phyloP scores from a whole-genome alignment of 2,888 invertebrate genomes.

The Hecatera dysodea region DNA sequence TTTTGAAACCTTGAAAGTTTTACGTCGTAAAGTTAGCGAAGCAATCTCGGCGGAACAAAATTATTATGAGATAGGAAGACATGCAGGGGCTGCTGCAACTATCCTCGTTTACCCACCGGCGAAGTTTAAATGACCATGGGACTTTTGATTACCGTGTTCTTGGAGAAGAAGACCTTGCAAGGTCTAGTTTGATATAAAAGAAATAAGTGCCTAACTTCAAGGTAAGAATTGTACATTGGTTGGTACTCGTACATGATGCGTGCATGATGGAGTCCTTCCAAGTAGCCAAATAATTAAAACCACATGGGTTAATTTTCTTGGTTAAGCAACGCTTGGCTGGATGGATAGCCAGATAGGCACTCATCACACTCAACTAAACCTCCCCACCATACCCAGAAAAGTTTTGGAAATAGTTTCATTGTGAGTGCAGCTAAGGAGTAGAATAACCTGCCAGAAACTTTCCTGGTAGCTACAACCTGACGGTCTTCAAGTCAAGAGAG shows the following conservation, averaged over 20 bases:
- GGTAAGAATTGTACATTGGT: too few species aligned
- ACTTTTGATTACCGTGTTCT: background rate
- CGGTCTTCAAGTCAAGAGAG: too few species aligned
- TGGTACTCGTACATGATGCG: too few species aligned
- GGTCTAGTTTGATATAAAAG: background rate
- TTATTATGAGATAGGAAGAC: background rate
- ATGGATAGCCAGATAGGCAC: background rate
- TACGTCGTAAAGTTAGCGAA: background rate
- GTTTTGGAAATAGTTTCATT: too few species aligned
- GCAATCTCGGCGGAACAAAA: constrained; percentile 1
- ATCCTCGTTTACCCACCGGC: background rate
- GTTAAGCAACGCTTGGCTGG: too few species aligned
- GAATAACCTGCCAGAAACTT: too few species aligned
- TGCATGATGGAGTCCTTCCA: too few species aligned
- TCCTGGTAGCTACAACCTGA: too few species aligned
- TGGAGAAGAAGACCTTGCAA: background rate
- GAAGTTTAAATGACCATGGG: background rate
- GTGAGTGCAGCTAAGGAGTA: too few species aligned
- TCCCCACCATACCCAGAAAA: too few species aligned
- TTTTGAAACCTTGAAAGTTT: constrained; percentile 7
- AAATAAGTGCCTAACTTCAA: background rate
- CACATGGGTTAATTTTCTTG: too few species aligned
- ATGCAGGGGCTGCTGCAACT: background rate
- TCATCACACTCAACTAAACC: background rate
- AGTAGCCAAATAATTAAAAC: too few species aligned